These are phyloP conservation scores for Xiphias gladius DNA, from an alignment of 2,113 vertebrate species.

Conservation along the genomic window DNA sequence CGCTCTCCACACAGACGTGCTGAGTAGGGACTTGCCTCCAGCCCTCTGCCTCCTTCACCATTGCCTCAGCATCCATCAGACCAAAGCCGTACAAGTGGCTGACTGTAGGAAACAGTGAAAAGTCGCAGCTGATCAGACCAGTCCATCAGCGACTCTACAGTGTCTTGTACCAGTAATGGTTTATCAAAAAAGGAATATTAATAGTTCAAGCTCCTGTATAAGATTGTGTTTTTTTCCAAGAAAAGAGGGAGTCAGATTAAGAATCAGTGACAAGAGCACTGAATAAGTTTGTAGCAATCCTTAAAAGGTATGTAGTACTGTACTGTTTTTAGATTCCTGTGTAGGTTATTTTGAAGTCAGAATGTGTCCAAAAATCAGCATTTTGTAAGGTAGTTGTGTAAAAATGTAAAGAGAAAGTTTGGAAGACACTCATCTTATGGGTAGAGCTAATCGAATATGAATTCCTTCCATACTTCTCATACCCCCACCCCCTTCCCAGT, in stretches of 20 bases:
- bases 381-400: background rate
- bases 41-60: slow-evolving; percentile 97
- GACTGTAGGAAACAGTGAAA: slow-evolving; percentile 67
- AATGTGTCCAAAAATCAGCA: background rate
- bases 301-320: background rate
- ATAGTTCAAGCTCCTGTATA: background rate
- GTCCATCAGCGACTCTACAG: background rate
- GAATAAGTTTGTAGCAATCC: background rate
- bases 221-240: background rate
- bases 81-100: slow-evolving; percentile 96
- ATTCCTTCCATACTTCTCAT: slow-evolving; percentile 68
- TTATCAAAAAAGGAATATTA: background rate
- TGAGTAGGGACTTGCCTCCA: slow-evolving; percentile 96
- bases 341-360: background rate
- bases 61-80: slow-evolving; percentile 98
- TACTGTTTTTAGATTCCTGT: background rate
- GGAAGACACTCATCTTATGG: slow-evolving; percentile 16
- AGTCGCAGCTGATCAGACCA: slow-evolving; percentile 12
- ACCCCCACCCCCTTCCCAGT: slow-evolving; percentile 17
- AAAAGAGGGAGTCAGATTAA: background rate
- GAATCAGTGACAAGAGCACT: background rate
- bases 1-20: slow-evolving; percentile 96
- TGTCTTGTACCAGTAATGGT: background rate
- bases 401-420: slow-evolving; percentile 21
- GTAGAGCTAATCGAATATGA: slow-evolving; percentile 60